phyloP scores from a whole-genome alignment of 2,113 vertebrate genomes.

The Lycaon pictus region DNA sequence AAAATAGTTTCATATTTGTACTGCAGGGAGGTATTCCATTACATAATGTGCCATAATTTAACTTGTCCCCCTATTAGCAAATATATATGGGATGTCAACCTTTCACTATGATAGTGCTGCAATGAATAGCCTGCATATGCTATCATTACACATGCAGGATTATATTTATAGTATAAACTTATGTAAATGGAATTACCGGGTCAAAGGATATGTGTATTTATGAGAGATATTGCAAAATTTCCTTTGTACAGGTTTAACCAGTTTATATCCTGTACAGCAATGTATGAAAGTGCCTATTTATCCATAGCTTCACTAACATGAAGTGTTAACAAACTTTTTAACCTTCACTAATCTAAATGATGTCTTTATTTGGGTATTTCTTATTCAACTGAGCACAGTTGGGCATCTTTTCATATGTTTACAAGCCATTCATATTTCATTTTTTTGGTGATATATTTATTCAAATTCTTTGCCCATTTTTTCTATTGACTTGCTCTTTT shows the following conservation, averaged over 20 bases:
- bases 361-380: neutral
- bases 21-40: neutral
- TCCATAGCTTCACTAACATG: neutral
- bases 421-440: neutral
- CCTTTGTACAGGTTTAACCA: neutral
- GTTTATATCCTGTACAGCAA: neutral
- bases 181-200: neutral
- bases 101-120: neutral
- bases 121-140: neutral
- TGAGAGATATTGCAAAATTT: neutral
- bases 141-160: neutral
- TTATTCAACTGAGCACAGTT: neutral
- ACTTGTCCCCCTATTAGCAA: neutral
- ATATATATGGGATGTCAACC: neutral
- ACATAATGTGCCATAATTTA: conserved; percentile 2
- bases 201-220: neutral
- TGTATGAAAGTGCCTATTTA: neutral
- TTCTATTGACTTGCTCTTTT: neutral
- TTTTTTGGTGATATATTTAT: neutral
- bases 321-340: neutral
- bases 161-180: conserved; percentile 30
- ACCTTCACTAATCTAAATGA: neutral
- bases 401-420: neutral
- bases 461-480: neutral
- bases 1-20: neutral